These are phyloP conservation scores for Antedon mediterranea DNA, from an alignment of 53 echinoderm and acorn worm species.

Conservation along the genomic window DNA sequence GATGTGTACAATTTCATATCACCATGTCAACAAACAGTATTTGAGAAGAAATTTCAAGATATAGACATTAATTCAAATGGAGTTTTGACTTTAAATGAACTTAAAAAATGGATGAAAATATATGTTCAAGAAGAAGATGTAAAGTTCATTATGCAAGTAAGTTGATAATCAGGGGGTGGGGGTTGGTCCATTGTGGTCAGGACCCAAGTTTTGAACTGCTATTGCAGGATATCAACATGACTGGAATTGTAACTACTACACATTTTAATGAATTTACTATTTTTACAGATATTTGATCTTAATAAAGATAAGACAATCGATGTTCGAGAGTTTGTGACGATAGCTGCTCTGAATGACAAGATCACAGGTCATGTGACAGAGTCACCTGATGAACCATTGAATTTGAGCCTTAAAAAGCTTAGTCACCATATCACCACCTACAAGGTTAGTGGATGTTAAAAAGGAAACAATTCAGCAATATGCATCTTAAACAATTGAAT, in stretches of 20 bases:
- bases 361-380: constrained; percentile 45
- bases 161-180: no score
- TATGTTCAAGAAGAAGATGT: constrained; percentile 28
- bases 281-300: constrained; percentile 69
- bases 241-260: no score
- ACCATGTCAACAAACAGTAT: constrained; percentile 45
- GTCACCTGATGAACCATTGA: constrained; percentile 34
- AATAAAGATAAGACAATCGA: constrained; percentile 95
- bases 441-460: constrained; percentile 20
- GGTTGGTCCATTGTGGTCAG: no score
- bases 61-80: constrained; percentile 57
- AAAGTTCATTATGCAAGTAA: constrained; percentile 53
- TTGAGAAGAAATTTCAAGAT: constrained; percentile 77
- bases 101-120: constrained; percentile 42
- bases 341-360: constrained; percentile 87
- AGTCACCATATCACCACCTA: constrained; percentile 44
- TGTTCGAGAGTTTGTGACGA: constrained; percentile 66
- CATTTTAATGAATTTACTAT: no score
- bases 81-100: constrained; percentile 52
- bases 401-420: constrained; percentile 43
- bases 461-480: neutral
- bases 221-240: no score
- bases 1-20: constrained; percentile 89
- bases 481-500: no score
- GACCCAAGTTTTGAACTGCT: no score